Percentiles rank a stretch among this genome's conserved stretches.
These are phyloP conservation scores for Cantharis lateralis DNA, from an alignment of 2,888 invertebrate genomes.

Conservation along the genomic window DNA sequence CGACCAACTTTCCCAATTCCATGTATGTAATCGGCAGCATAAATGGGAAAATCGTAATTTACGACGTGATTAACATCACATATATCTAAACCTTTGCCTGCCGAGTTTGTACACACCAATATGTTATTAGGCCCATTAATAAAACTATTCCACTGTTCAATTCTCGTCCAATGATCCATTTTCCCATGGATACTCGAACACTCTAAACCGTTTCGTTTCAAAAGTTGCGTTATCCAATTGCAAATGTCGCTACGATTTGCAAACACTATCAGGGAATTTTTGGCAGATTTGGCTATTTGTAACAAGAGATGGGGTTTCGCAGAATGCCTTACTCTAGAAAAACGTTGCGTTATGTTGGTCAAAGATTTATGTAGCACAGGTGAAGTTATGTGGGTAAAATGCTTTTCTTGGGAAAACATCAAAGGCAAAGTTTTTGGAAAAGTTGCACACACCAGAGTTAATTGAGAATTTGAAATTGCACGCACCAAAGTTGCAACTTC, in stretches of 20 bases:
- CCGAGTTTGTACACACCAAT: slow-evolving; percentile 86
- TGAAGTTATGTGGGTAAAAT: slow-evolving; percentile 71
- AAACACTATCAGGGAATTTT: slow-evolving; percentile 78
- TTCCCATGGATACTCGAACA: slow-evolving; percentile 77
- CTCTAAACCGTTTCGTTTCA: slow-evolving; percentile 75
- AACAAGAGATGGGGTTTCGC: slow-evolving; percentile 75
- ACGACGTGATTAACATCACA: slow-evolving; percentile 81
- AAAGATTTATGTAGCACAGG: slow-evolving; percentile 68
- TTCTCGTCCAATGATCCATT: slow-evolving; percentile 69
- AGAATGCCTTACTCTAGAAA: slow-evolving; percentile 70
- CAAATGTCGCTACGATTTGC: slow-evolving; percentile 78
- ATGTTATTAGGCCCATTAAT: slow-evolving; percentile 71
- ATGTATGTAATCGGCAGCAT: slow-evolving; percentile 92
- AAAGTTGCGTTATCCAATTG: slow-evolving; percentile 78
- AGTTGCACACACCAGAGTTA: slow-evolving; percentile 87
- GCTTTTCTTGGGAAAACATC: slow-evolving; percentile 57
- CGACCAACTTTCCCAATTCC: slow-evolving; percentile 89
- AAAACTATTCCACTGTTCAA: slow-evolving; percentile 74
- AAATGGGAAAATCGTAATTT: slow-evolving; percentile 91
- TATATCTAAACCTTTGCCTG: slow-evolving; percentile 90
- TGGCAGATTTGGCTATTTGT: slow-evolving; percentile 68
- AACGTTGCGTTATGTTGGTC: slow-evolving; percentile 67
- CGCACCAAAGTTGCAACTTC: slow-evolving; percentile 69
- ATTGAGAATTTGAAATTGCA: slow-evolving; percentile 75
- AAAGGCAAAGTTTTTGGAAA: slow-evolving; percentile 76